Conservation (phyloP, 2,113 vertebrate genomes). For the Plecturocebus donacophilus region DNA sequence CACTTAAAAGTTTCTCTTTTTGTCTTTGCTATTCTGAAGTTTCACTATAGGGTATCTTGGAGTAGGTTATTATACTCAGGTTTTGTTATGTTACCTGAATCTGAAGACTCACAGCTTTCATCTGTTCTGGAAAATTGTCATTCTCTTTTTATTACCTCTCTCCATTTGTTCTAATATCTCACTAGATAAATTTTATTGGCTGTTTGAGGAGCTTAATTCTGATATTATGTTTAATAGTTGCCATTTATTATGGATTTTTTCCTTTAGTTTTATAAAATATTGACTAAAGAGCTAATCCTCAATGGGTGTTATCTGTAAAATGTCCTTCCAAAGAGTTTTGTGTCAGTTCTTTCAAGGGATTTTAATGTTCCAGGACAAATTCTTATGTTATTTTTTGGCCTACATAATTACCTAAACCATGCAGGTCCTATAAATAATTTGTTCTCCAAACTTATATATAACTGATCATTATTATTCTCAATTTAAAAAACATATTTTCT, state of each 20-base stretch:
- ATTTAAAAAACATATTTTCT: neutral
- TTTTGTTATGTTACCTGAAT: neutral
- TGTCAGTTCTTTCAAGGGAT: neutral
- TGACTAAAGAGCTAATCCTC: neutral
- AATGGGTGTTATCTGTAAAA: neutral
- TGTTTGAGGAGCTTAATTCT: neutral
- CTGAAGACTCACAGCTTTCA: neutral
- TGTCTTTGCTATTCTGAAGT: neutral
- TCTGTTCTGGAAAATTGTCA: neutral
- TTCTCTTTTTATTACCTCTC: neutral
- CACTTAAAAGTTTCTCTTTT: neutral
- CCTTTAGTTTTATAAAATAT: neutral
- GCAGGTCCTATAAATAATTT: neutral
- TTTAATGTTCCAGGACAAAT: neutral
- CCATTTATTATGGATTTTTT: neutral
- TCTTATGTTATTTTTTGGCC: neutral
- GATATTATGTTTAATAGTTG: neutral
- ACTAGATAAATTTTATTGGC: neutral
- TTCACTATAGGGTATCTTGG: neutral
- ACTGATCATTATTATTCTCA: neutral
- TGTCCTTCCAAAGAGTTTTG: neutral
- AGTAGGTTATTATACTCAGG: neutral
- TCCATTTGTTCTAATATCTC: neutral
- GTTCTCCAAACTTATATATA: neutral
- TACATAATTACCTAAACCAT: neutral